Evolutionary conservation across 2,888 invertebrate genomes (phyloP).

Genomic region (Aphodius sticticus): DNA sequence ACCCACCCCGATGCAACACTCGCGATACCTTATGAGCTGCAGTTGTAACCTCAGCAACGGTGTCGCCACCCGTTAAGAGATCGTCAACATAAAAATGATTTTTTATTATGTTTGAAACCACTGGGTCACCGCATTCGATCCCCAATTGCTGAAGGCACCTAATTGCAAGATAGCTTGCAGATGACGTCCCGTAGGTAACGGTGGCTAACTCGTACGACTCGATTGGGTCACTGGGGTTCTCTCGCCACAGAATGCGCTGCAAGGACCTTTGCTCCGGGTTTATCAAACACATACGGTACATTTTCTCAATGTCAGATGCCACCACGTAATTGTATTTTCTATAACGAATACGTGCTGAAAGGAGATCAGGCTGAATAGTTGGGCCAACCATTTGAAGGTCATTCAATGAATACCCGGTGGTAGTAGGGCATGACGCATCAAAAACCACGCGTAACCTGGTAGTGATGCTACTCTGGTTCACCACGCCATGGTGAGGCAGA

Average conservation of each 20-base stretch:
- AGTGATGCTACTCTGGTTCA: conserved; percentile 5
- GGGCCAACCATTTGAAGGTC: conserved; percentile 26
- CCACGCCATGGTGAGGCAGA: conserved; percentile 24
- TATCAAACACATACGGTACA: conserved; percentile 6
- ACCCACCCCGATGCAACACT: conserved; percentile 25
- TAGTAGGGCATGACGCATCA: conserved; percentile 18
- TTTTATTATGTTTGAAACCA: neutral
- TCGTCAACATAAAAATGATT: conserved; percentile 6
- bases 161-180: conserved; percentile 14
- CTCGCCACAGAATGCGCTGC: conserved; percentile 19
- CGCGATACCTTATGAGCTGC: too few species aligned
- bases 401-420: conserved; percentile 14
- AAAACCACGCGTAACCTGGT: conserved; percentile 25
- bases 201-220: conserved; percentile 7
- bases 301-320: conserved; percentile 15
- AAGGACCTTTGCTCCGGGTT: conserved; percentile 11
- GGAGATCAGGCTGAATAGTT: conserved; percentile 21
- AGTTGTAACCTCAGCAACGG: neutral
- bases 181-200: conserved; percentile 17
- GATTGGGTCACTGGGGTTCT: neutral
- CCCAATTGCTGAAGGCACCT: conserved; percentile 21
- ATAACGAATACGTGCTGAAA: conserved; percentile 16
- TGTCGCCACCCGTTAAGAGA: neutral
- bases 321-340: conserved; percentile 22
- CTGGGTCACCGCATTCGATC: neutral